These are phyloP conservation scores for Lamprotornis superbus DNA, from an alignment of 2,113 vertebrate species.

Conservation along the genomic window DNA sequence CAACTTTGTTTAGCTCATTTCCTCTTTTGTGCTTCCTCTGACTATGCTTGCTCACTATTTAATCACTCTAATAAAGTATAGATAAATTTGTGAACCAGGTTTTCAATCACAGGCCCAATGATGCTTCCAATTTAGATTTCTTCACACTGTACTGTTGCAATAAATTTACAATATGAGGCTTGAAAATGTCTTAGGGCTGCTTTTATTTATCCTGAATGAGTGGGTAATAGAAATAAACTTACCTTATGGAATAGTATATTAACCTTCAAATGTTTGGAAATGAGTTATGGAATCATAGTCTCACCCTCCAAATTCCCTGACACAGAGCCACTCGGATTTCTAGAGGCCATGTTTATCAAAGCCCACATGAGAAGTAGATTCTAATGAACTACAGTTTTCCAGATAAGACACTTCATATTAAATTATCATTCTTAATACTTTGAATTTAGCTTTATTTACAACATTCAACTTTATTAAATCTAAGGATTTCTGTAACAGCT, in stretches of 20 bases:
- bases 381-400: not conserved
- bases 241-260: not conserved
- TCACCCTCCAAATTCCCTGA: not conserved
- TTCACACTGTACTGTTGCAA: not conserved
- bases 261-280: not conserved
- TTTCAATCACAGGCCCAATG: not conserved
- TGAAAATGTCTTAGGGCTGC: conserved; percentile 24
- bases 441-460: not conserved
- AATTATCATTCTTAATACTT: not conserved
- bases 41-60: not conserved
- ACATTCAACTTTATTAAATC: not conserved
- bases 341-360: not conserved
- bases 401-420: not conserved
- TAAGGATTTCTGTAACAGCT: not conserved
- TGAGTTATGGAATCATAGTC: not conserved
- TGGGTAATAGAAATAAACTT: conserved; percentile 24
- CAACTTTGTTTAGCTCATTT: not conserved
- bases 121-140: conserved; percentile 40
- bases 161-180: conserved; percentile 38
- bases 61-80: not conserved
- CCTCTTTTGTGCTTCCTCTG: not conserved
- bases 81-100: not conserved
- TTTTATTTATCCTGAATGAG: conserved; percentile 18
- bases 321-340: not conserved
- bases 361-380: not conserved